Base-by-base conservation (phyloP, 2,888 invertebrate genomes). In the Stenolophus ochropezus region DNA sequence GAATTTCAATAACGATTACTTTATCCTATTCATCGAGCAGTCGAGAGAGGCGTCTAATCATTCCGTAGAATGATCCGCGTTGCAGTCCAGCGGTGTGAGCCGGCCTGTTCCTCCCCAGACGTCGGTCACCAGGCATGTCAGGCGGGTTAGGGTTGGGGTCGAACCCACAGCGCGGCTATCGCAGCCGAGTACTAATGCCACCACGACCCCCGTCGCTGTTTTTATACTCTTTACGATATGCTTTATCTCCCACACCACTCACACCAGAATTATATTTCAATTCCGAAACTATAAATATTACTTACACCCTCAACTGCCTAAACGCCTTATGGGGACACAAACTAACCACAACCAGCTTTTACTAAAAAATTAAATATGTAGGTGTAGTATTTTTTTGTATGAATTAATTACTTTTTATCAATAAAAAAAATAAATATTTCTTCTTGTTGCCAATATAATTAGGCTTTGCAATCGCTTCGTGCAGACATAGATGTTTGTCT, bases 251-350 rank as follows among this genome's bases (percentile, higher is more conserved):
- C 85, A 85, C 85, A 85, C 85, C 87, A 87, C 86, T 86, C 86
- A 83, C 84, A 83, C 84, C 85, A 83, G 86, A 86, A 88, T 88
- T 88, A 88, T 87, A 85, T 87, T 87, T 88, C 87, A 87, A 87
- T 88, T 87, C 33, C 73, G 73, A 73, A 73, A 73, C 73, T 80
- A 80, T 80, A 80, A 80, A 80, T 80, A 80, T 73, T 80, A 73
- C 73, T 80, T 73, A 80, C 58, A 80, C 80, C 73, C 73, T 73
- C 18, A 73, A 73, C 33, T n/a, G n/a, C n/a, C n/a, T n/a, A n/a
- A n/a, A n/a, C n/a, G n/a, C n/a, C n/a, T n/a, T n/a, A n/a, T n/a
- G n/a, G n/a, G n/a, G n/a, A n/a, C n/a, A n/a, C n/a, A n/a, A n/a
- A n/a, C n/a, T n/a, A n/a, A n/a, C n/a, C n/a, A n/a, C n/a, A n/a